Evolutionary conservation across 2,113 vertebrate species (phyloP), one percentile per base, ranked within the genome.

Genomic region (Actenoides hombroni): DNA sequence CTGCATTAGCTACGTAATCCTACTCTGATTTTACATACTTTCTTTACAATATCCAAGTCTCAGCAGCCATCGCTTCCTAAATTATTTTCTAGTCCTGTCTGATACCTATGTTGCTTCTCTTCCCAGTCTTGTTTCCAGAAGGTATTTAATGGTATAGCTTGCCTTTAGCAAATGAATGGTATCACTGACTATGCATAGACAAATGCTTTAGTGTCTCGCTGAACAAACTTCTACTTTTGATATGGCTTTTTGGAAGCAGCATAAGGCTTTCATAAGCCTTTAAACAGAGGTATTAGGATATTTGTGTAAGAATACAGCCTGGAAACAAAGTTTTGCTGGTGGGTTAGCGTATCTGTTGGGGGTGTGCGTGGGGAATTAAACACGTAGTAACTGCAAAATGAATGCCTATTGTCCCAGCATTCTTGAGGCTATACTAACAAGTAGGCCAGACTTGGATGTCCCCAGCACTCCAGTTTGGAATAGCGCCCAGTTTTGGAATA

Each of bases 401-500:
- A 73, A 57, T 56, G 64, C 23, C n/a, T 92, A 8, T 94, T 86
- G 31, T 86, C 83, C 57, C 26, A 73, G 77, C 17, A n/a, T 94
- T 94, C 57, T 71, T 59, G 81, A 70, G 80, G 74, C 63, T 96
- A 4, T 69, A 40, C 63, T 89, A 59, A 75, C 48, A 82, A 87
- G 33, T 54, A 88, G 70, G 40, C 70, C 90, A 85, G 88, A 88
- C 77, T 69, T 94, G 86, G 37, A 79, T 94, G 74, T 91, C 54
- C 81, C 40, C 28, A 82, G 83, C 59, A 42, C 18, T 91, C 42
- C 33, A 25, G 65, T 85, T 64, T 93, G 94, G 88, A 88, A 56
- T 48, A 70, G 35, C 0, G 35, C 93, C 96, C 61, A 67, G 83
- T 57, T 96, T 69, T 94, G 92, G 83, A 92, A 69, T 97, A 92